A percentile compares a stretch with the other conserved stretches of the same genome.
phyloP scores from a whole-genome alignment of 92 coral and sea anemone species.

The Metridium senile region DNA sequence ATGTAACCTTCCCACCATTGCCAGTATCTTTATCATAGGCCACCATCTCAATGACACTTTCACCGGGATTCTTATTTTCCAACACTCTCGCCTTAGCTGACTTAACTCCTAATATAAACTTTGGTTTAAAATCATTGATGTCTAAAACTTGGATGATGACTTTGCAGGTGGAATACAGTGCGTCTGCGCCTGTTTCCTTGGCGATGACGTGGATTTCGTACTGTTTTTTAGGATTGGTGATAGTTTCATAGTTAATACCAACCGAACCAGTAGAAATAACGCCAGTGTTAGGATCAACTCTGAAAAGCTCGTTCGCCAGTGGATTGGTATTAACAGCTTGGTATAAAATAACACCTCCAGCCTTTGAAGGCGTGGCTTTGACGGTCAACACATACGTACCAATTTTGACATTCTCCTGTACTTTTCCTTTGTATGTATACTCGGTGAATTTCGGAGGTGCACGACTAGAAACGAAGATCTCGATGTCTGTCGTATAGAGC shows the following conservation, averaged over 20 bases:
- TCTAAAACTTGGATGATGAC: conserved; percentile 67
- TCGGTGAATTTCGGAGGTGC: conserved; percentile 70
- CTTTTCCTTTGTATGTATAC: conserved; percentile 7
- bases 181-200: conserved; percentile 38
- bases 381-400: conserved; percentile 39
- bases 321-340: conserved; percentile 33
- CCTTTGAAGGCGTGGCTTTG: conserved; percentile 35
- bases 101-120: conserved; percentile 49
- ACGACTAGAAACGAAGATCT: conserved; percentile 51
- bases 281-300: conserved; percentile 54
- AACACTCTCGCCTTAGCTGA: conserved; percentile 48
- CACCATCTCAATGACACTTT: conserved; percentile 56
- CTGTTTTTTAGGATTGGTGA: not conserved
- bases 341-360: conserved; percentile 28
- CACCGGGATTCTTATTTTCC: conserved; percentile 63
- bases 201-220: conserved; percentile 74
- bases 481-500: conserved; percentile 43
- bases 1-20: conserved; percentile 12
- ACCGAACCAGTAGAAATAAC: conserved; percentile 29
- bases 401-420: conserved; percentile 29
- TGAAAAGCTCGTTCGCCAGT: conserved; percentile 39
- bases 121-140: conserved; percentile 83
- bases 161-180: conserved; percentile 65
- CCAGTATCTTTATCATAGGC: conserved; percentile 82
- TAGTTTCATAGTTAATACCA: conserved; percentile 47